Evolutionary conservation across 2,113 vertebrate species (phyloP), one percentile per base, ranked within the genome.

Genomic region (Proteles cristata): DNA sequence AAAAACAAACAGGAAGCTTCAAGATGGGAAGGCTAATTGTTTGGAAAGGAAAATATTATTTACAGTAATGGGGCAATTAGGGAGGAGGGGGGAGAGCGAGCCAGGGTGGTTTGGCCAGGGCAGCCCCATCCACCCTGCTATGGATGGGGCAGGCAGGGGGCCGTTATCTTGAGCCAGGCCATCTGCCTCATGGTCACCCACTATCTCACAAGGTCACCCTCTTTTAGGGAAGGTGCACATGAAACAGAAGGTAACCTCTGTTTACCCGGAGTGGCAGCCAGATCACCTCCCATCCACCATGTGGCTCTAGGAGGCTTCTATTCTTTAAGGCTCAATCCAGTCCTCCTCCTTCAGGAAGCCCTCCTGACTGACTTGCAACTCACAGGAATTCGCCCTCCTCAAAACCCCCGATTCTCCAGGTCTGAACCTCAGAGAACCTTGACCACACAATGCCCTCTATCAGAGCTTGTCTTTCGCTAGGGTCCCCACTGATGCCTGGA

Each of bases 41-140:
- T 97, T 2, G 0, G 73, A 93, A 97, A 92, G 96, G 96, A 97
- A 91, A 88, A 94, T 88, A 93, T 88, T 95, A 90, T 96, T 97
- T 96, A 96, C 94, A 94, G 77, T 94, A 96, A 96, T 85, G 84
- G 92, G 94, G 55, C n/a, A 92, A 96, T 95, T 88, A 96, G 73
- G 90, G 85, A 94, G 88, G 69, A 95, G n/a, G 7, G 87, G 21
- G 17, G 50, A 71, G 61, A 85, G 53, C 35, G 80, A 93, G 66
- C 33, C 81, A 69, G 61, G 21, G 88, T 84, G 87, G 92, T 90
- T 93, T 96, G 90, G 61, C 69, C 14, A 58, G 39, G 92, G 35
- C 39, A 33, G 68, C 39, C 48, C 15, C 14, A 66, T 80, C 73
- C 10, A 82, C 11, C 8, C 68, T 0, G 0, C 1, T 31, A 39